A percentile compares a stretch with the other conserved stretches of the same genome.
These are phyloP conservation scores for Hypanus sabinus DNA, from an alignment of 2,113 vertebrate species.

Conservation along the genomic window DNA sequence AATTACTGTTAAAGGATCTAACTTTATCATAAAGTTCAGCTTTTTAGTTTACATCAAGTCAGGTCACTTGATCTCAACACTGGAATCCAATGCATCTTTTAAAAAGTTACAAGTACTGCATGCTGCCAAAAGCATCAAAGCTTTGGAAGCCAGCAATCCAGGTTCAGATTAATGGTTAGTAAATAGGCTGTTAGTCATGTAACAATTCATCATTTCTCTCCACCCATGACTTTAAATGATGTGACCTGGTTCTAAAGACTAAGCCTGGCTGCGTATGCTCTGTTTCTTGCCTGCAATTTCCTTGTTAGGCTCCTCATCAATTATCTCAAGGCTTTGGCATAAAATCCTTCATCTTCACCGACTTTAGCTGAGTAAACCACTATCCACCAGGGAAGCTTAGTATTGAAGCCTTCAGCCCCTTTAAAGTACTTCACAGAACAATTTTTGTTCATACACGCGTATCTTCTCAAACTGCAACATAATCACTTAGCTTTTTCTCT, in stretches of 20 bases:
- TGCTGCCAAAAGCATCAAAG: constrained; percentile 41
- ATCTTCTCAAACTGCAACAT: not conserved
- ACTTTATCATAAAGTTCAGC: not conserved
- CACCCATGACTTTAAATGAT: constrained; percentile 48
- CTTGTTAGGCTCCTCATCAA: constrained; percentile 52
- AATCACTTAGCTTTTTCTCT: not conserved
- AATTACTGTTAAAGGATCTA: not conserved
- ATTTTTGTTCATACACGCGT: too few relatives aligned
- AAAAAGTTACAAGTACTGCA: constrained; percentile 18
- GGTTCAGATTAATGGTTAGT: constrained; percentile 44
- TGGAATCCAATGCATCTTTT: constrained; percentile 1
- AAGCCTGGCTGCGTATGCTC: constrained; percentile 47
- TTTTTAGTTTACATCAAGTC: constrained; percentile 29
- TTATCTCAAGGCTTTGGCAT: constrained; percentile 46
- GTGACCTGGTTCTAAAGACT: constrained; percentile 49
- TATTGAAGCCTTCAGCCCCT: not conserved
- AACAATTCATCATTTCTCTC: constrained; percentile 52
- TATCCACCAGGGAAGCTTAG: not conserved
- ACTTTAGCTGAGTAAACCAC: constrained; percentile 47
- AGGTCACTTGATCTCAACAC: not conserved
- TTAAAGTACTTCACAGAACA: not conserved
- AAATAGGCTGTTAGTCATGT: constrained; percentile 47
- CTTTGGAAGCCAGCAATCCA: constrained; percentile 17
- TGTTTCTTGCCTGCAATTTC: constrained; percentile 48
- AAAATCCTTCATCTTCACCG: constrained; percentile 42